Percentiles rank a stretch among this genome's conserved stretches.
phyloP scores from a whole-genome alignment of 2,113 vertebrate species.

The Sceloporus undulatus region DNA sequence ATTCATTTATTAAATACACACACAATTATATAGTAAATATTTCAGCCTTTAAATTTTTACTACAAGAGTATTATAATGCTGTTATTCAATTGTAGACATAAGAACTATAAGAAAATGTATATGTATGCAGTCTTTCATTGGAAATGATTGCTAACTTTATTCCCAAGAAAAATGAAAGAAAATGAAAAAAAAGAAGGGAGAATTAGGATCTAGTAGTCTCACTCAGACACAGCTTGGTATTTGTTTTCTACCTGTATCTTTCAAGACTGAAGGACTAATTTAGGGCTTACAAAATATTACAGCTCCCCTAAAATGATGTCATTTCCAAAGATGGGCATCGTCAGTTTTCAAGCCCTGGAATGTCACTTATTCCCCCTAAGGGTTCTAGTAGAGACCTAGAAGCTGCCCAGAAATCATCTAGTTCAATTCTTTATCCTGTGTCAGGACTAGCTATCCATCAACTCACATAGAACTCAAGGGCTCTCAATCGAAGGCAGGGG shows the following conservation, averaged over 20 bases:
- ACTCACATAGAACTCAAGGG: not conserved
- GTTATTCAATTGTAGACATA: not conserved
- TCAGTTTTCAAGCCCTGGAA: not conserved
- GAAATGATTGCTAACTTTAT: not conserved
- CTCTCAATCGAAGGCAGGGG: not conserved
- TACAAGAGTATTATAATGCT: not conserved
- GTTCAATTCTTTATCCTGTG: not conserved
- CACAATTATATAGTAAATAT: too few relatives aligned
- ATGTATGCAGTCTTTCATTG: not conserved
- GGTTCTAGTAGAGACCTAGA: not conserved
- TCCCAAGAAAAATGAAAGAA: not conserved
- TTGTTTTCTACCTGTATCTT: not conserved
- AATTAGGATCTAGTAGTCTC: too few relatives aligned
- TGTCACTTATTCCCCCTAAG: not conserved
- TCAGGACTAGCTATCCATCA: not conserved
- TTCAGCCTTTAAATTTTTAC: too few relatives aligned
- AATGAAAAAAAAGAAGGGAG: not conserved
- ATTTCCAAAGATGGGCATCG: not conserved
- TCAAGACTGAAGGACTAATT: not conserved
- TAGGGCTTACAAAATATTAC: not conserved
- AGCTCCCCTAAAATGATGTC: not conserved
- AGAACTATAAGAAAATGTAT: not conserved
- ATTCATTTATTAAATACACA: too few relatives aligned
- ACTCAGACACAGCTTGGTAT: not conserved
- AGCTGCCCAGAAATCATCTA: not conserved